Evolutionary conservation across 1,140 invertebrate species (phyloP), one percentile per base, ranked within the genome.

Genomic region (Drosophila serrata): DNA sequence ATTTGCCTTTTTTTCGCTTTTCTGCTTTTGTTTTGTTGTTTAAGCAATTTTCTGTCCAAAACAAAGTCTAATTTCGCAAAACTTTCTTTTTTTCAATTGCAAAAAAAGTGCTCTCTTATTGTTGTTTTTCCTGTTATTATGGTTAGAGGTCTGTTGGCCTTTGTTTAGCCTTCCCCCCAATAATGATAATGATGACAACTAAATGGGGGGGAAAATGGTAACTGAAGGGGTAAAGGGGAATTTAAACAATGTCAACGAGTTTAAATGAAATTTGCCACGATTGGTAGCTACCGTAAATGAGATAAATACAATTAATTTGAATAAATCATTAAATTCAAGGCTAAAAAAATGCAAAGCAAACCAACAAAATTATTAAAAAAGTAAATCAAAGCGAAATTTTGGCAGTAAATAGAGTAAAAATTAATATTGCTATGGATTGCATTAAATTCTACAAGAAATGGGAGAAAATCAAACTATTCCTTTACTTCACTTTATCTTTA

Each of bases 51-150:
- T 72, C 69, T 59, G 67, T 49, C 57, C 69, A 65, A 75, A 75
- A 76, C 73, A 75, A 62, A 75, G 60, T 75, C 73, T 75, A 75
- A 65, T 75, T 75, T 75, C 33, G 60, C 60, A 57, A 75, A 75
- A 49, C 53, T 75, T 75, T 51, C 45, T 75, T 75, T 75, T 74
- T 75, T 75, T 63, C 72, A 75, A 65, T 75, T 75, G 51, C 60
- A 75, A 64, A 49, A 49, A 75, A 64, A 75, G 42, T 19, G 57
- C 40, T 51, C 40, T 51, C 46, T 51, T 57, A 75, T 65, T 56
- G 51, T 75, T 51, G 24, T 61, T 62, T 53, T 73, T 67, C 62
- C 65, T 67, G 45, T 43, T 70, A 29, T 69, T 69, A 45, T 37
- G 29, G 39, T 72, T 46, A 29, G 19, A 13, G 40, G 24, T 39